phyloP scores from a whole-genome alignment of 2,113 vertebrate genomes.

The Rhinopomastus cyanomelas region DNA sequence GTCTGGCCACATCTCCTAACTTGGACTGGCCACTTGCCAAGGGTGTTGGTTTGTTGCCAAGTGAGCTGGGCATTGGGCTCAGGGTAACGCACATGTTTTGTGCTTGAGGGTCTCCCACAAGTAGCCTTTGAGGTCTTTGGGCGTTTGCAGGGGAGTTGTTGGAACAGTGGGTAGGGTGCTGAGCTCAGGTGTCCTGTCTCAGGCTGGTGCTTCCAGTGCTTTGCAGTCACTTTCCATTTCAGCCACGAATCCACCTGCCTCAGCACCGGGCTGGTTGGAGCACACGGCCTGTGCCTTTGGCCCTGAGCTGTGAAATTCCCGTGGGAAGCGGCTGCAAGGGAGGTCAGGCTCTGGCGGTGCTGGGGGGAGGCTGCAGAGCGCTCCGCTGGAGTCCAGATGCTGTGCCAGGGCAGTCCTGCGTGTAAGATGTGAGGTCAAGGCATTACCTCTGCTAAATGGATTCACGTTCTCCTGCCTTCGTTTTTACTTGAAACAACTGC shows the following conservation, averaged over 20 bases:
- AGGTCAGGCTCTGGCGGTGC: not conserved
- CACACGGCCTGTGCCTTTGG: rapidly evolving
- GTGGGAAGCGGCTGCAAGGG: not conserved
- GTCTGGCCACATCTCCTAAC: not conserved
- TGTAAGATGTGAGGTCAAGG: not conserved
- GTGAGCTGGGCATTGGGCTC: not conserved
- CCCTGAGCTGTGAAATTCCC: not conserved
- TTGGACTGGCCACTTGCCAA: rapidly evolving
- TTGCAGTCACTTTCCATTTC: not conserved
- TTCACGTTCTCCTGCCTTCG: not conserved
- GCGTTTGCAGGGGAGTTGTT: not conserved
- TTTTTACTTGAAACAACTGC: conserved; percentile 35
- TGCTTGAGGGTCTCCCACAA: rapidly evolving
- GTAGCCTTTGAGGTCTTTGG: not conserved
- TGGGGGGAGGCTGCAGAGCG: not conserved
- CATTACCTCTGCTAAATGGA: not conserved
- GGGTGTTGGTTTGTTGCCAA: rapidly evolving
- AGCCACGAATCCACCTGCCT: too few relatives aligned
- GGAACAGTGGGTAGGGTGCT: not conserved
- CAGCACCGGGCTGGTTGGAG: too few relatives aligned
- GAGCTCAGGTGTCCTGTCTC: not conserved
- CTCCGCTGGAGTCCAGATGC: too few relatives aligned
- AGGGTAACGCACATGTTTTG: not conserved
- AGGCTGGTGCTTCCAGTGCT: not conserved
- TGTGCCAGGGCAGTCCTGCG: not conserved